Evolutionary conservation across 2,113 vertebrate genomes (phyloP).

Genomic region (Tautogolabrus adspersus): DNA sequence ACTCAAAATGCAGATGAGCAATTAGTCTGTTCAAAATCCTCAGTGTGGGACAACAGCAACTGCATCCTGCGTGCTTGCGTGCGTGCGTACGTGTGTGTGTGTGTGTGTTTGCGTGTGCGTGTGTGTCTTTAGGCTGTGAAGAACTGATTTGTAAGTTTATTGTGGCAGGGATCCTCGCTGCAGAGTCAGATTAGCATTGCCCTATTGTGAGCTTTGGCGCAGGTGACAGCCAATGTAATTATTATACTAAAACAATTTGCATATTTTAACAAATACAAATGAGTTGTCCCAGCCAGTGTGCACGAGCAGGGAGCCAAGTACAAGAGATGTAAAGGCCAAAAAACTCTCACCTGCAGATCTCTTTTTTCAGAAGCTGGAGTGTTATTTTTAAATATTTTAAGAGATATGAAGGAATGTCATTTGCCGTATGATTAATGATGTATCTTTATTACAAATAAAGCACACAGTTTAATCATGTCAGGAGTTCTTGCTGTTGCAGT

Average conservation of each 20-base stretch:
- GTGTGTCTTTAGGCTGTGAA: slow-evolving; percentile 40
- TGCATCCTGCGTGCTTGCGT: background rate
- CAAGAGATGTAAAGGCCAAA: slow-evolving; percentile 45
- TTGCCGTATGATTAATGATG: slow-evolving; percentile 7
- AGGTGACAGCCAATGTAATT: slow-evolving; percentile 74
- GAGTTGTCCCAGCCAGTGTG: slow-evolving; percentile 34
- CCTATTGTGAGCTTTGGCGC: slow-evolving; percentile 65
- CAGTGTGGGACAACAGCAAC: slow-evolving; percentile 32
- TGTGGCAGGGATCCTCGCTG: slow-evolving; percentile 59
- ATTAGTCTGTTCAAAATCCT: slow-evolving; percentile 45
- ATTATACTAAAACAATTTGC: slow-evolving; percentile 74
- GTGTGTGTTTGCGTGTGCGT: too few relatives aligned
- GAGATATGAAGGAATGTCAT: background rate
- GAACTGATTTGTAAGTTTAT: slow-evolving; percentile 60
- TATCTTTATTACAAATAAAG: slow-evolving; percentile 4
- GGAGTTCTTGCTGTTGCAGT: slow-evolving; percentile 1
- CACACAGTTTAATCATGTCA: slow-evolving; percentile 14
- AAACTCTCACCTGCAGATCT: slow-evolving; percentile 36
- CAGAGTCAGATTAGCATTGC: slow-evolving; percentile 66
- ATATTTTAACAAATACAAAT: slow-evolving; percentile 73
- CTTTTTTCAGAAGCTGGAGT: background rate
- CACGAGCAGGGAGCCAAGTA: slow-evolving; percentile 22
- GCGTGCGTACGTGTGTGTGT: too few relatives aligned
- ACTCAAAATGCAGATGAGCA: slow-evolving; percentile 53
- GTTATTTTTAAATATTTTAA: slow-evolving; percentile 2